Percentiles rank a stretch among this genome's conserved stretches.
These are phyloP conservation scores for Triplophysa dalaica DNA, from an alignment of 2,113 vertebrate genomes.

Conservation along the genomic window DNA sequence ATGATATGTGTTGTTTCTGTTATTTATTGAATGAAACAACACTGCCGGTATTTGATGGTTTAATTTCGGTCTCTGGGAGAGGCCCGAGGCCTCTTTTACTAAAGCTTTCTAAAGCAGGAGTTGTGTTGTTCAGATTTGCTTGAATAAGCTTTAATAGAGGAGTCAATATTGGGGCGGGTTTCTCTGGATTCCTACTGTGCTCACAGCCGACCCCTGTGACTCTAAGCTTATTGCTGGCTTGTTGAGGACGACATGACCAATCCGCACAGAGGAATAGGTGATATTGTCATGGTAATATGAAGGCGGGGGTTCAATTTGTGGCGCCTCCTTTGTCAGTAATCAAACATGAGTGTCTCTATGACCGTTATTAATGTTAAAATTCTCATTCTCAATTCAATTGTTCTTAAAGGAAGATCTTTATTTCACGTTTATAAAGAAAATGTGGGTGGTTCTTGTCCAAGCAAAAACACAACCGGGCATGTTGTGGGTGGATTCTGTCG, in stretches of 20 bases:
- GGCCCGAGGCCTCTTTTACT: background rate
- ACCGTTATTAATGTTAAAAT: background rate
- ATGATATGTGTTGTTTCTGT: background rate
- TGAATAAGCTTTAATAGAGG: slow-evolving; percentile 33
- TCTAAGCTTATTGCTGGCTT: slow-evolving; percentile 28
- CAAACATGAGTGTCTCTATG: slow-evolving; percentile 11
- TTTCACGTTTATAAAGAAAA: background rate
- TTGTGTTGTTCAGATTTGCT: slow-evolving; percentile 28
- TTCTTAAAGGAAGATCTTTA: background rate
- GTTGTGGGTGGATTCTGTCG: too few species aligned
- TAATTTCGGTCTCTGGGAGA: slow-evolving; percentile 4
- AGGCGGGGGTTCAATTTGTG: slow-evolving; percentile 34
- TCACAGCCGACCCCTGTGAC: slow-evolving; percentile 32
- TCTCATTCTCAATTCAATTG: background rate
- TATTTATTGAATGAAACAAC: background rate
- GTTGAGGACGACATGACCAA: slow-evolving; percentile 45
- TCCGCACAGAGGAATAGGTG: slow-evolving; percentile 6
- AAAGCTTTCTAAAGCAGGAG: slow-evolving; percentile 16
- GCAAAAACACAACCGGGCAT: background rate
- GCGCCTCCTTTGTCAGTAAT: slow-evolving; percentile 11
- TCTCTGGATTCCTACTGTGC: slow-evolving; percentile 7
- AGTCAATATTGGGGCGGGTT: slow-evolving; percentile 27
- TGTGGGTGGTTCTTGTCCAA: background rate
- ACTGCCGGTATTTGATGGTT: background rate
- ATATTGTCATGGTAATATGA: slow-evolving; percentile 53